A percentile compares a stretch with the other conserved stretches of the same genome.
phyloP scores from a whole-genome alignment of 2,113 vertebrate species.

The Pygoscelis antarcticus region DNA sequence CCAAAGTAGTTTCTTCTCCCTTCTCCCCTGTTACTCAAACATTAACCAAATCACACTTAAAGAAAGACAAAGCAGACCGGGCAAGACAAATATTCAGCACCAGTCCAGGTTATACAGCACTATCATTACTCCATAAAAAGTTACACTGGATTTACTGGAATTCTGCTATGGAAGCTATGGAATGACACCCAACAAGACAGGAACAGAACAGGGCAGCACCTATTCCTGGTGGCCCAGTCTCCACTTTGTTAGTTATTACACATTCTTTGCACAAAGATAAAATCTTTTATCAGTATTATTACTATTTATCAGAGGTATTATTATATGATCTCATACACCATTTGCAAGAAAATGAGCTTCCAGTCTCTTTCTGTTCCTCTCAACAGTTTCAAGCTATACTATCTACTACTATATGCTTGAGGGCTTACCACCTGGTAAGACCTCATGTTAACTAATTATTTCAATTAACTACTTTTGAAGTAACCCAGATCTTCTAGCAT shows the following conservation, averaged over 20 bases:
- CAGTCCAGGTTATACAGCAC: not conserved
- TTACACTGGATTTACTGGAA: not conserved
- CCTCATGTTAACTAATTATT: not conserved
- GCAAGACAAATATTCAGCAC: not conserved
- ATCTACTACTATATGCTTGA: not conserved
- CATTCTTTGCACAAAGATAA: not conserved
- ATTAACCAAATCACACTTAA: not conserved
- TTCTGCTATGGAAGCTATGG: not conserved
- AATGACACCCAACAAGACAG: not conserved
- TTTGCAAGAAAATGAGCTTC: not conserved
- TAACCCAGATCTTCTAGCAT: not conserved
- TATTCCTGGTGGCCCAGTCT: not conserved
- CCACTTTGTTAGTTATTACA: not conserved
- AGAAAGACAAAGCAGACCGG: not conserved
- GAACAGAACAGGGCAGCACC: not conserved
- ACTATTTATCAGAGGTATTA: not conserved
- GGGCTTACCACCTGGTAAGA: not conserved
- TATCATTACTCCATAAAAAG: not conserved
- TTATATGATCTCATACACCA: not conserved
- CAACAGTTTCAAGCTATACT: not conserved
- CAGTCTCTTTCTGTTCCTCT: not conserved
- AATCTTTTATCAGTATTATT: not conserved
- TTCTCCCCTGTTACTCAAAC: not conserved
- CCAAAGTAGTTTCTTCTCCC: not conserved
- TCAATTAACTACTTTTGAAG: not conserved